These are phyloP conservation scores for Bucorvus abyssinicus DNA, from an alignment of 2,797 vertebrate species.

Conservation along the genomic window DNA sequence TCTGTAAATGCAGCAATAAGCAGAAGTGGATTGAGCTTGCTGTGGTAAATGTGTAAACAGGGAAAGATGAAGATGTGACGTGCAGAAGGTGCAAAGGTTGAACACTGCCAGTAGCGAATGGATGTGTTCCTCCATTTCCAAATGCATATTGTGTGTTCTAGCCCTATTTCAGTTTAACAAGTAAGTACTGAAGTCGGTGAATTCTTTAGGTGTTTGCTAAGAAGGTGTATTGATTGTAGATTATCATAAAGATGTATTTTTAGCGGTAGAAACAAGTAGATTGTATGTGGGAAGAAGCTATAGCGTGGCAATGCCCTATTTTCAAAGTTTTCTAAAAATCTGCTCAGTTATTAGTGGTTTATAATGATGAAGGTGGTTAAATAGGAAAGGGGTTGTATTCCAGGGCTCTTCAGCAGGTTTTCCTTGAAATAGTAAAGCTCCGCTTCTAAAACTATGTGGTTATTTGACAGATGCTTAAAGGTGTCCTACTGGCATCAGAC, in stretches of 20 bases:
- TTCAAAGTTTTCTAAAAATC: not conserved
- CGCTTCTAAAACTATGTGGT: not conserved
- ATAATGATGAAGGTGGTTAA: not conserved
- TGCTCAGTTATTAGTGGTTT: accelerated
- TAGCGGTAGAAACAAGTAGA: not conserved
- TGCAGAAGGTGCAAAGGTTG: not conserved
- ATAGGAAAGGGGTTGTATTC: not conserved
- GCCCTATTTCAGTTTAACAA: not conserved
- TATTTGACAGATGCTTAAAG: not conserved
- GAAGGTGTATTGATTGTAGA: accelerated
- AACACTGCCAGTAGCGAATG: not conserved
- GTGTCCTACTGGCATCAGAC: not conserved
- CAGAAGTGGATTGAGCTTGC: not conserved
- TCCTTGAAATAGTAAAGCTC: not conserved
- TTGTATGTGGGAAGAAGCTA: not conserved
- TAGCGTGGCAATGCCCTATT: not conserved
- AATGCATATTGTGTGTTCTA: not conserved
- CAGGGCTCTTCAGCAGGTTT: not conserved
- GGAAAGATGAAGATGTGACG: not conserved
- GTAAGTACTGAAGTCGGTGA: not conserved
- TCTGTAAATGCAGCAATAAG: not conserved
- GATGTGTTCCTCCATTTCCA: not conserved
- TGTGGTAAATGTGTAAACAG: not conserved
- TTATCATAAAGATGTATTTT: not conserved
- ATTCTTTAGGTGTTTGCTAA: not conserved